A percentile compares a stretch with the other conserved stretches of the same genome.
phyloP scores from a whole-genome alignment of 92 coral and sea anemone species.

The Siderastrea radians region DNA sequence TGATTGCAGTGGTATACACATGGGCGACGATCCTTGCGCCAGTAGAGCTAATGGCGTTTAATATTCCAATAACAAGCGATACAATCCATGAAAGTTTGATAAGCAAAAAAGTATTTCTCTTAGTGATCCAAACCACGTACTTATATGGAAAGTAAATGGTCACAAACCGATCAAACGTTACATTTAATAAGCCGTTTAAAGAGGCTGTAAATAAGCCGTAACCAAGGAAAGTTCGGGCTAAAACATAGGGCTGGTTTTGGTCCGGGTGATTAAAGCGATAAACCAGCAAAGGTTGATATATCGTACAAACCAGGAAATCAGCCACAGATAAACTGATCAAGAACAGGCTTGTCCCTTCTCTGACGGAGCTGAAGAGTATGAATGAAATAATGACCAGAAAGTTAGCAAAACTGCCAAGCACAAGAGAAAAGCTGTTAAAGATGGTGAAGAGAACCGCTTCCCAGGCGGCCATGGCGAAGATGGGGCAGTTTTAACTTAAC shows the following conservation, averaged over 20 bases:
- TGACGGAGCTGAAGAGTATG: not conserved
- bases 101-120: not conserved
- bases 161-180: constrained; percentile 33
- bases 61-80: not conserved
- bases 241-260: not conserved
- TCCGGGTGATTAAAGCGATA: not conserved
- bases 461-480: constrained; percentile 7
- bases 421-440: not conserved
- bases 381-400: constrained; percentile 14
- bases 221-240: not conserved
- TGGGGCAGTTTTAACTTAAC: no score
- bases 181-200: constrained; percentile 27
- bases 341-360: constrained; percentile 1
- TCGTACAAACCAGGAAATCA: constrained; percentile 27
- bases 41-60: not conserved
- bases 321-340: constrained; percentile 41
- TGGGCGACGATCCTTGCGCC: not conserved
- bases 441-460: not conserved
- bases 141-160: constrained; percentile 35
- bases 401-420: constrained; percentile 33
- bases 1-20: constrained; percentile 2
- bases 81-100: constrained; percentile 12
- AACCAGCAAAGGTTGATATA: constrained; percentile 17
- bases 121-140: constrained; percentile 25
- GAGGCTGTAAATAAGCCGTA: constrained; percentile 18